Base-by-base conservation (phyloP, 2,888 invertebrate species). In the Volucella zonaria region DNA sequence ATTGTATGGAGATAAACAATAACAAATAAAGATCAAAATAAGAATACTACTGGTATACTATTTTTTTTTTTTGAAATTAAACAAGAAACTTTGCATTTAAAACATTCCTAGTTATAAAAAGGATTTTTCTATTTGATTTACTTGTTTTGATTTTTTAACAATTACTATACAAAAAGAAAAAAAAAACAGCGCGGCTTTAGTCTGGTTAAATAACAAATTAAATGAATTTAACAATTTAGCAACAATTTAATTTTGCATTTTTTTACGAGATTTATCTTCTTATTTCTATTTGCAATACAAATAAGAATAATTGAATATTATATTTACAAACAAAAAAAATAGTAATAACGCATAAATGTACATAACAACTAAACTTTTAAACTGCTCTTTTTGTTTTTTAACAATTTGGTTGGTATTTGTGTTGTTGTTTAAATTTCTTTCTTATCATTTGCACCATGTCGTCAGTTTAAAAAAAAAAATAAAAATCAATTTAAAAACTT, bases 71-170 rank as follows among this genome's bases (percentile, higher is more conserved):
- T 52, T 38, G 40, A 59, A 61, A 75, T 51, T 68, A 14, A 14
- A 59, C 14, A 79, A 52, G 67, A 66, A 85, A 77, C 80, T 76
- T 81, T 85, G 85, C 85, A 85, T 85, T 85, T 85, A 85, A 76
- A 81, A 85, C 85, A 85, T 85, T 85, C 85, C 85, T 85, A 81
- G 15, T 64, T 71, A 64, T 64, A 14, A 85, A 76, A 73, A 76
- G 64, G 66, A 74, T 70, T 64, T 45, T 42, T 42, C 38, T 66
- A n/a, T 66, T 62, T 42, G 11, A 2, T 56, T 43, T 23, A 10
- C 15, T 56, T 40, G 14, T 38, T 23, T 73, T 38, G n/a, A 43
- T 54, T 23, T 43, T 56, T 8, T 47, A 64, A 42, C 45, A 42
- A 18, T 42, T 14, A 31, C 31, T 71, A 52, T 23, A 42, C 38